phyloP scores from a whole-genome alignment of 1,140 invertebrate species.

The Zelostemma sp. region DNA sequence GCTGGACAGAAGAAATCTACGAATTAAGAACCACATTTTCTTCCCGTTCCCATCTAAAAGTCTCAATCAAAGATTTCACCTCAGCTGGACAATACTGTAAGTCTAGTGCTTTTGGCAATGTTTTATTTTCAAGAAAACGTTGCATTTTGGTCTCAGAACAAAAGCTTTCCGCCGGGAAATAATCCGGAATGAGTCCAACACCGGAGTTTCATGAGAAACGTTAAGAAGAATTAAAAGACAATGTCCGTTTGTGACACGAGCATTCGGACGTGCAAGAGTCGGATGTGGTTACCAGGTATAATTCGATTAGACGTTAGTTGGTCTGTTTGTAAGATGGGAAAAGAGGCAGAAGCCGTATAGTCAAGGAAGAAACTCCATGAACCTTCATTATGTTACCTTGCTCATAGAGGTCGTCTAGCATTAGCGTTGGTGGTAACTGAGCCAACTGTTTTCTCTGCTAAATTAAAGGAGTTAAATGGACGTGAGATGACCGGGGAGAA shows the following conservation, averaged over 20 bases:
- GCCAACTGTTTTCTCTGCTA: slow-evolving; percentile 61
- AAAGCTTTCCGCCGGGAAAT: slow-evolving; percentile 26
- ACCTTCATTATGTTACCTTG: slow-evolving; percentile 68
- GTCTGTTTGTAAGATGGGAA: slow-evolving; percentile 51
- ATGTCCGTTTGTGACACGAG: slow-evolving; percentile 52
- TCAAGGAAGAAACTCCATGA: slow-evolving; percentile 60
- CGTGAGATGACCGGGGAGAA: slow-evolving; percentile 58
- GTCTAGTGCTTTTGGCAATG: too few relatives aligned
- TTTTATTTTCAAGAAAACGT: too few relatives aligned
- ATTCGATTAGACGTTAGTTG: slow-evolving; percentile 67
- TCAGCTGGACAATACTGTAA: too few relatives aligned
- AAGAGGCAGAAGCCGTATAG: slow-evolving; percentile 40
- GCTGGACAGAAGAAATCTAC: too few relatives aligned
- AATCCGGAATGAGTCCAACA: slow-evolving; percentile 44
- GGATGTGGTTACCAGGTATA: slow-evolving; percentile 58
- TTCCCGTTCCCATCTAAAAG: too few relatives aligned
- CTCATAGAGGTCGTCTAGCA: slow-evolving; percentile 52
- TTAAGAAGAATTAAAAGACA: slow-evolving; percentile 52
- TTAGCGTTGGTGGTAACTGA: slow-evolving; percentile 65
- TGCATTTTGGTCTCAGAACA: too few relatives aligned
- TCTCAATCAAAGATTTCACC: too few relatives aligned
- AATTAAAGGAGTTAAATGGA: slow-evolving; percentile 65
- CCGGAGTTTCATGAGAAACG: slow-evolving; percentile 41
- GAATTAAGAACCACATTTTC: too few relatives aligned
- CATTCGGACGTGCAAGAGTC: slow-evolving; percentile 40